Conservation (phyloP, 2,797 vertebrate species). For the Amblyopsis hoosieri region DNA sequence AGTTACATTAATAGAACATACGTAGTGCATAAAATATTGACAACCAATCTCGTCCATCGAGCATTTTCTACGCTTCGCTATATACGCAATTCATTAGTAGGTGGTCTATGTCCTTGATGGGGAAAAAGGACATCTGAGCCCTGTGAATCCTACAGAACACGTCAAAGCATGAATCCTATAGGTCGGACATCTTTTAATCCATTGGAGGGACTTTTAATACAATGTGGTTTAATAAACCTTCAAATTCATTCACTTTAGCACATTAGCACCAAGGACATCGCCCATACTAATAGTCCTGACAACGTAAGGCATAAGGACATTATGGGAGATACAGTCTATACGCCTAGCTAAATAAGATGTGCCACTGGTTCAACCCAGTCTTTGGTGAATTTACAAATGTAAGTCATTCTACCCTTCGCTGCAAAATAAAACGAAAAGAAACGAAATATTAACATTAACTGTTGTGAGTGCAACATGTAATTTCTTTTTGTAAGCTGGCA, state of each 20-base stretch:
- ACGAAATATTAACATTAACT: constrained; percentile 32
- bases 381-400: constrained; percentile 49
- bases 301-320: constrained; percentile 31
- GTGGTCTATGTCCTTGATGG: constrained; percentile 58
- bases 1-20: constrained; percentile 61
- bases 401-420: constrained; percentile 50
- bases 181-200: constrained; percentile 45
- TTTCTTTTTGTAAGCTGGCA: constrained; percentile 34
- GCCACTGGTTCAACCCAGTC: constrained; percentile 25
- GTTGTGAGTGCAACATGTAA: constrained; percentile 47
- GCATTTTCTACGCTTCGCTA: constrained; percentile 55
- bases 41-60: constrained; percentile 50
- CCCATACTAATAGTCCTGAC: not conserved
- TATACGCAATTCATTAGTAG: constrained; percentile 63
- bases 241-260: constrained; percentile 54
- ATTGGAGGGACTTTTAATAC: constrained; percentile 23
- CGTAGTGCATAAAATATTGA: constrained; percentile 67
- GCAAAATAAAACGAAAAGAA: constrained; percentile 31
- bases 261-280: constrained; percentile 49
- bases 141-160: constrained; percentile 36
- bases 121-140: constrained; percentile 33
- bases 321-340: constrained; percentile 32
- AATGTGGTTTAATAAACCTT: constrained; percentile 38
- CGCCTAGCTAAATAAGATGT: constrained; percentile 44
- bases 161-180: constrained; percentile 45